A percentile compares a stretch with the other conserved stretches of the same genome.
Conservation (phyloP, 2,113 vertebrate species). For the Callipepla californica region DNA sequence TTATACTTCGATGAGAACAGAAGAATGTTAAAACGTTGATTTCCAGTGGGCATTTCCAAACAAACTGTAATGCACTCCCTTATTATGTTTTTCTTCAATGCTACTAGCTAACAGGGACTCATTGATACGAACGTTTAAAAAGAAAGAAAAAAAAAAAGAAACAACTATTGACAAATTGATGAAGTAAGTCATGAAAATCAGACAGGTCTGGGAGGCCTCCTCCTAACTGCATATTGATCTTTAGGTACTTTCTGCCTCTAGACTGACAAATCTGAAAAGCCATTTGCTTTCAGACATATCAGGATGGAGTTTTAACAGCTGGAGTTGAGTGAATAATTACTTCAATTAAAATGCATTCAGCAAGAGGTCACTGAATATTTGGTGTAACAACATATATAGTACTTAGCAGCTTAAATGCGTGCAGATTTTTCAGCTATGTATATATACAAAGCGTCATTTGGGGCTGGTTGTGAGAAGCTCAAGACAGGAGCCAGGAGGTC, state of each 20-base stretch:
- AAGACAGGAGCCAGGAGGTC: constrained; percentile 1
- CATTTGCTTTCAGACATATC: constrained; percentile 38
- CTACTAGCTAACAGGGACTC: neutral
- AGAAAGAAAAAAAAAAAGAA: neutral
- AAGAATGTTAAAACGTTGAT: neutral
- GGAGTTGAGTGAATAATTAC: constrained; percentile 66
- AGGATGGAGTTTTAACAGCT: constrained; percentile 52
- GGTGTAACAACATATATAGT: constrained; percentile 27
- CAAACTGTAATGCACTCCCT: neutral
- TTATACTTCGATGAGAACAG: neutral
- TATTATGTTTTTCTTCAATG: neutral
- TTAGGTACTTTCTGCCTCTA: neutral
- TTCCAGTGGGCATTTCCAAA: neutral
- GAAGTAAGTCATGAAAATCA: neutral
- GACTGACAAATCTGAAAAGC: constrained; percentile 17
- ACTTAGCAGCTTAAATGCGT: constrained; percentile 51
- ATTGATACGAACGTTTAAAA: constrained; percentile 9
- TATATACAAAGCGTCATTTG: constrained; percentile 45
- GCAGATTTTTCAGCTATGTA: constrained; percentile 59
- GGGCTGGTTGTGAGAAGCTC: neutral
- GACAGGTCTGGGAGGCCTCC: neutral
- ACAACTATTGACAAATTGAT: constrained; percentile 9
- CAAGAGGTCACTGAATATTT: constrained; percentile 67
- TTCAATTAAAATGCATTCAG: constrained; percentile 69
- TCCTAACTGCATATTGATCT: constrained; percentile 6